phyloP scores from a whole-genome alignment of 2,888 invertebrate genomes.

The Erebia aethiops region DNA sequence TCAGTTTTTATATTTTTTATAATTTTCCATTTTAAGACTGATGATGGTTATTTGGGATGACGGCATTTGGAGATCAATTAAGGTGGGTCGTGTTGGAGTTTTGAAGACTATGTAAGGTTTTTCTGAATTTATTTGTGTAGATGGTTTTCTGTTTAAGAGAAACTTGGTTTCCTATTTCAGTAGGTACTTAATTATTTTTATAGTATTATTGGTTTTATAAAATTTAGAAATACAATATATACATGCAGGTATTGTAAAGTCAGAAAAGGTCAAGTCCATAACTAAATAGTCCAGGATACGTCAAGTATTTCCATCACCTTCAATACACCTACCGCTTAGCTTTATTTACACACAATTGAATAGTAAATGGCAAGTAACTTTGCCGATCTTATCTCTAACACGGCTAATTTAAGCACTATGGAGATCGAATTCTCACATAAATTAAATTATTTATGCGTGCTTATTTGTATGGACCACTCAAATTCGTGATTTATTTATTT shows the following conservation, averaged over 20 bases:
- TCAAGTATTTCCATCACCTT: not conserved
- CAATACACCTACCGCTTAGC: not conserved
- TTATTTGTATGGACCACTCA: constrained; percentile 14
- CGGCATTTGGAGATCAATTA: too few relatives aligned
- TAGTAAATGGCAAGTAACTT: constrained; percentile 22
- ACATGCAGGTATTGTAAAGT: not conserved
- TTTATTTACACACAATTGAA: constrained; percentile 7
- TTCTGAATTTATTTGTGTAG: not conserved
- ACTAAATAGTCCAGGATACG: not conserved
- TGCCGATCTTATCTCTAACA: constrained; percentile 27
- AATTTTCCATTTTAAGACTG: too few relatives aligned
- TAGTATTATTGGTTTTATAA: too few relatives aligned
- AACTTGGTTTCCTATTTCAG: not conserved
- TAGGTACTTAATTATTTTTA: too few relatives aligned
- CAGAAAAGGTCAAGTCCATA: not conserved
- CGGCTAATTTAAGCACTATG: constrained; percentile 15
- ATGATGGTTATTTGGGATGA: too few relatives aligned
- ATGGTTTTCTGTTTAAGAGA: not conserved
- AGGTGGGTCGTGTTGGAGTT: too few relatives aligned
- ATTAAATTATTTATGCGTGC: constrained; percentile 15
- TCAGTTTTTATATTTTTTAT: too few relatives aligned
- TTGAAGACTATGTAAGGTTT: not conserved
- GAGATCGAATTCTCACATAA: constrained; percentile 34
- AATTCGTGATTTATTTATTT: constrained; percentile 21
- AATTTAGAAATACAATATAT: too few relatives aligned